Evolutionary conservation across 2,113 vertebrate species (phyloP).

Genomic region (Salminus brasiliensis): DNA sequence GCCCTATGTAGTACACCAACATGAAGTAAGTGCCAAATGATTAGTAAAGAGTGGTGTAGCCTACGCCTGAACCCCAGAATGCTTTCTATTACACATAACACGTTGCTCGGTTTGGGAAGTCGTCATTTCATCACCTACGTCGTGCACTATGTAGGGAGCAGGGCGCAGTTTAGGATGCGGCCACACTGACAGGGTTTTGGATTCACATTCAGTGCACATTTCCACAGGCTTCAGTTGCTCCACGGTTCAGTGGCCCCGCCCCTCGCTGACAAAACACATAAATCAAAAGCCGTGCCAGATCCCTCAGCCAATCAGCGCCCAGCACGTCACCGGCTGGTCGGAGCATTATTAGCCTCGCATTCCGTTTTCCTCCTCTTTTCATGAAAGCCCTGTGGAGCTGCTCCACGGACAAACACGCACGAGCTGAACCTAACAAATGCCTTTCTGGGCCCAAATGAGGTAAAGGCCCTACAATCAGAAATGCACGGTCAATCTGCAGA

Average conservation of each 20-base stretch:
- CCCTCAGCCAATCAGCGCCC: conserved; percentile 39
- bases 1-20: too few species aligned
- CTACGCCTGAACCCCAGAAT: too few species aligned
- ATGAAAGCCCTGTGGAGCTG: not conserved
- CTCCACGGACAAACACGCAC: too few species aligned
- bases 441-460: too few species aligned
- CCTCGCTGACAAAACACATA: conserved; percentile 31
- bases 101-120: not conserved
- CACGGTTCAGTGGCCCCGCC: conserved; percentile 8
- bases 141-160: not conserved
- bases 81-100: too few species aligned
- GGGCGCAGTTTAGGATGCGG: not conserved
- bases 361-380: not conserved
- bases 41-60: too few species aligned
- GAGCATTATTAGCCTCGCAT: not conserved
- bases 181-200: not conserved
- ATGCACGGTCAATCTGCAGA: too few species aligned
- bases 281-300: conserved; percentile 48
- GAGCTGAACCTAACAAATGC: too few species aligned
- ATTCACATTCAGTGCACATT: not conserved
- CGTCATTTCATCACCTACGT: not conserved
- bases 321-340: not conserved
- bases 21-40: too few species aligned
- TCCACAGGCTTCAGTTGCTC: not conserved
- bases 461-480: too few species aligned